Conservation (phyloP, 2,113 vertebrate genomes). For the Dendropsophus ebraccatus region DNA sequence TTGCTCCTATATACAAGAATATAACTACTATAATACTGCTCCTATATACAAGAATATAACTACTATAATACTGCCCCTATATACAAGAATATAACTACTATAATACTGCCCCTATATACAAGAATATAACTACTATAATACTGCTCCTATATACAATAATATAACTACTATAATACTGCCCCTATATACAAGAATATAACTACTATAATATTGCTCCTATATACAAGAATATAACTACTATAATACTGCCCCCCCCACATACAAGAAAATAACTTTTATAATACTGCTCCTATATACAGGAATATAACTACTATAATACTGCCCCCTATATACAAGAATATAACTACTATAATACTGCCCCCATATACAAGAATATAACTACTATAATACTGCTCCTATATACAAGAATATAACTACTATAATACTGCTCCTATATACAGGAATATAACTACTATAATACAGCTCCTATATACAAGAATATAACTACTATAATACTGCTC, state of each 20-base stretch:
- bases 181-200: too few relatives aligned
- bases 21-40: too few relatives aligned
- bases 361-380: not conserved
- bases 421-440: conserved; percentile 1
- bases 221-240: not conserved
- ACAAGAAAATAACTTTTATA: conserved; percentile 5
- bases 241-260: not conserved
- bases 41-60: too few relatives aligned
- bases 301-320: not conserved
- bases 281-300: not conserved
- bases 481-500: not conserved
- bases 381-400: not conserved
- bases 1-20: too few relatives aligned
- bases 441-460: conserved; percentile 4
- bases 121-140: too few relatives aligned
- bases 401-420: conserved; percentile 8
- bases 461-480: not conserved
- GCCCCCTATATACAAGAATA: not conserved
- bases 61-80: too few relatives aligned
- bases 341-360: too few relatives aligned
- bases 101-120: too few relatives aligned
- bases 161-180: conserved; percentile 1
- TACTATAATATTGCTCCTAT: not conserved
- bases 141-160: too few relatives aligned
- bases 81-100: too few relatives aligned